A percentile compares a stretch with the other conserved stretches of the same genome.
phyloP scores from a whole-genome alignment of 2,888 invertebrate genomes.

The Heliconius aoede region DNA sequence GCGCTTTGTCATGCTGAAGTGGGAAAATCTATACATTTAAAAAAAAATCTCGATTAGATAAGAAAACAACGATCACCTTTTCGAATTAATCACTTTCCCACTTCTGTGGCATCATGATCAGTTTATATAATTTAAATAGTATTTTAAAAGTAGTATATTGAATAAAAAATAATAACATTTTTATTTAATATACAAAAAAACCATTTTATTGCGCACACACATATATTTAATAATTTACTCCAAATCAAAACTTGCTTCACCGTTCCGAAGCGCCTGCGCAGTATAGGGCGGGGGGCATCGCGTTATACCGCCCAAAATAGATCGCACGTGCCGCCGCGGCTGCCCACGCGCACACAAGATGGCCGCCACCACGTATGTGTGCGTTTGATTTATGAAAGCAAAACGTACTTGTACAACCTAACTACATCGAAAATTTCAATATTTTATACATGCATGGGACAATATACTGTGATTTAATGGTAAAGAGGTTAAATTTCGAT shows the following conservation, averaged over 20 bases:
- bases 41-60: no score
- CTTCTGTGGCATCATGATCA: no score
- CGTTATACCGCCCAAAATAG: conserved; percentile 80
- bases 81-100: no score
- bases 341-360: conserved; percentile 82
- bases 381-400: conserved; percentile 64
- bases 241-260: conserved; percentile 38
- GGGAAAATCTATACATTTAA: neutral
- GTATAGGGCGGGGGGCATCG: conserved; percentile 57
- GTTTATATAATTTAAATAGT: no score
- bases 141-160: neutral
- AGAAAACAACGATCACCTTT: no score
- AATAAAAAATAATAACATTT: neutral
- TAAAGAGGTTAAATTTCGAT: conserved; percentile 22
- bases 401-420: conserved; percentile 44
- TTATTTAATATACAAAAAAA: neutral
- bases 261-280: conserved; percentile 42
- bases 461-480: conserved; percentile 24
- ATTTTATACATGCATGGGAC: conserved; percentile 36
- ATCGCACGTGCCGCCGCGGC: conserved; percentile 80
- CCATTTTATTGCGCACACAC: neutral
- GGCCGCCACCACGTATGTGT: conserved; percentile 68
- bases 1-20: neutral
- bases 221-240: conserved; percentile 26
- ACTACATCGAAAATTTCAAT: conserved; percentile 6